Conservation (phyloP, 1,140 invertebrate genomes). For the Drosophila navojoa region DNA sequence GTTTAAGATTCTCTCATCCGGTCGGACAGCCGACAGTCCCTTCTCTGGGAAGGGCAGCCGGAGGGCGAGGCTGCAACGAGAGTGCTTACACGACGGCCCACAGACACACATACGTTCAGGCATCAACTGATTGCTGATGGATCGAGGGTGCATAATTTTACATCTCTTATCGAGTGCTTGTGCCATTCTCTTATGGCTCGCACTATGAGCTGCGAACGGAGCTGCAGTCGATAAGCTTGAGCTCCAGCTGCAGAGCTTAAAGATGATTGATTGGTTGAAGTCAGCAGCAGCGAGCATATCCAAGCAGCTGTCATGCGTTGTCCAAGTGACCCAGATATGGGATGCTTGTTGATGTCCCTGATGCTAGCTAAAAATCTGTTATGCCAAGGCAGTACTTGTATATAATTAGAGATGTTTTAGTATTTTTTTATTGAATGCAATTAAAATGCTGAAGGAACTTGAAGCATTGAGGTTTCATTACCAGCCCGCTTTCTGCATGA, state of each 20-base stretch:
- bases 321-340: background rate
- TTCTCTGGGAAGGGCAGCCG: background rate
- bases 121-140: background rate
- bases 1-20: constrained; percentile 33
- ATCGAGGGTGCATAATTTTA: constrained; percentile 53
- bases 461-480: background rate
- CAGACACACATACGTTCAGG: constrained; percentile 3
- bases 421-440: background rate
- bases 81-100: background rate
- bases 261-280: constrained; percentile 9
- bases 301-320: background rate
- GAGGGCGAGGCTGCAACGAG: background rate
- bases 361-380: background rate
- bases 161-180: constrained; percentile 23
- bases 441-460: background rate
- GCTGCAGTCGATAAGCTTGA: constrained; percentile 6
- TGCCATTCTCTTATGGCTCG: background rate
- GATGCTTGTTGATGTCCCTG: too few relatives aligned
- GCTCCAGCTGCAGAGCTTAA: background rate
- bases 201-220: background rate
- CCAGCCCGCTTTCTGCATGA: background rate
- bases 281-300: background rate
- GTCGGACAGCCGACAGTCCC: background rate
- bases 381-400: too few relatives aligned
- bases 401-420: too few relatives aligned